Base-by-base conservation (phyloP, 2,888 invertebrate genomes). In the Pelosia muscerda region DNA sequence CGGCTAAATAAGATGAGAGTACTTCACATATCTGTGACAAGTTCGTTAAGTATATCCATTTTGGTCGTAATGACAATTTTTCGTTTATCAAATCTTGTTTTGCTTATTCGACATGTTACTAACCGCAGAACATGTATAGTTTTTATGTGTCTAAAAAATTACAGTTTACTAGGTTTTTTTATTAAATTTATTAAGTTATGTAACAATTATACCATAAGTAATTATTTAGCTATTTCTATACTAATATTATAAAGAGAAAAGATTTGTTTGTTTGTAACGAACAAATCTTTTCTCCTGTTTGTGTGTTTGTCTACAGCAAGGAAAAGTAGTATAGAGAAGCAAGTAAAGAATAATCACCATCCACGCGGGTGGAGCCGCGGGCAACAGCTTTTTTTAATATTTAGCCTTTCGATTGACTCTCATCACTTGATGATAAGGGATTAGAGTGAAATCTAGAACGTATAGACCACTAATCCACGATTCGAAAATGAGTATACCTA, bases 1-100 rank as follows among this genome's bases (percentile, higher is more conserved):
- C 84, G 75, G 57, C 73, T 72, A 81, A 79, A 81, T 84, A 78
- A 77, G 76, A 74, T 66, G 72, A 65, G 68, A 38, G 74, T 74
- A 74, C 70, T 78, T 77, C 64, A 70, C 74, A 61, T 71, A 28
- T 66, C 66, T 60, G 69, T 76, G 65, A 54, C 68, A 70, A 77
- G 61, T 75, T 81, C 69, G 56, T 77, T 70, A 78, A 72, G 8
- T 8, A 15, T 19, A 66, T 73, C 68, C 73, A 75, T 76, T 79
- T 73, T n/a, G n/a, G 26, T n/a, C n/a, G 38, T 63, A 34, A 56
- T 56, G 63, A 56, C 31, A 31, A 54, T 63, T 13, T 63, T 55
- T 63, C 9, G 15, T 54, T 22, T 59, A 62, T 62, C 26, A n/a
- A 28, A 54, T 11, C 13, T 54, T 31, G 31, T 31, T 63, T 54